Conservation (phyloP, 2,888 invertebrate genomes). For the Melieria crassipennis region DNA sequence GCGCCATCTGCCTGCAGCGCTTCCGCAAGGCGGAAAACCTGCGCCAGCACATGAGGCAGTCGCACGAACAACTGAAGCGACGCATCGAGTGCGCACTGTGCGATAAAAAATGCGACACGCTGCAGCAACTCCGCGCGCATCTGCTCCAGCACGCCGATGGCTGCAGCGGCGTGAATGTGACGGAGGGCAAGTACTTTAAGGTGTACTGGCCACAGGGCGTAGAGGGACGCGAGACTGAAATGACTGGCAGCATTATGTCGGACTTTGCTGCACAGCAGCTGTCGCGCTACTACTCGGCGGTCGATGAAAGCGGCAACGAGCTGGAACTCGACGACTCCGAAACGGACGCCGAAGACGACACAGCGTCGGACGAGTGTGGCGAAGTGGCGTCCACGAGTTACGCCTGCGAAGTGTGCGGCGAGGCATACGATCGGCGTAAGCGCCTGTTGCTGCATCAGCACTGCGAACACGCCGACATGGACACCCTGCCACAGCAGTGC, state of each 20-base stretch:
- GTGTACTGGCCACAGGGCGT: constrained; percentile 33
- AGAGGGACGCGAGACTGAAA: constrained; percentile 37
- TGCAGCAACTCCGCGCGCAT: constrained; percentile 50
- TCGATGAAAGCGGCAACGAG: constrained; percentile 58
- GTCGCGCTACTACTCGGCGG: constrained; percentile 57
- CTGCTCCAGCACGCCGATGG: constrained; percentile 52
- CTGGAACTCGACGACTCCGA: constrained; percentile 61
- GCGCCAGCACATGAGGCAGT: constrained; percentile 38
- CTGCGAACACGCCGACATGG: constrained; percentile 51
- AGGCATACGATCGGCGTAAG: constrained; percentile 44
- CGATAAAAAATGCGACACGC: constrained; percentile 41
- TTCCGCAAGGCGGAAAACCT: constrained; percentile 41
- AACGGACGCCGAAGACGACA: constrained; percentile 51
- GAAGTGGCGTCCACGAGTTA: constrained; percentile 35
- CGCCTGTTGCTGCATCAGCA: constrained; percentile 55
- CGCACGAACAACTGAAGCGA: constrained; percentile 31
- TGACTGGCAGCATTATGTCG: constrained; percentile 44
- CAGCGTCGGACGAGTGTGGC: constrained; percentile 41
- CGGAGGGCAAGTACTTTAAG: constrained; percentile 47
- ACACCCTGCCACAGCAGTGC: constrained; percentile 65
- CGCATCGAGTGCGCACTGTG: constrained; percentile 53
- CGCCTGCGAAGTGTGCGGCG: constrained; percentile 54
- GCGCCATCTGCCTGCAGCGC: constrained; percentile 41
- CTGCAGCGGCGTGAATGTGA: constrained; percentile 46
- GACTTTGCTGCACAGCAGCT: constrained; percentile 50